Conservation (phyloP, 2,113 vertebrate genomes). For the Myrmecophaga tridactyla region DNA sequence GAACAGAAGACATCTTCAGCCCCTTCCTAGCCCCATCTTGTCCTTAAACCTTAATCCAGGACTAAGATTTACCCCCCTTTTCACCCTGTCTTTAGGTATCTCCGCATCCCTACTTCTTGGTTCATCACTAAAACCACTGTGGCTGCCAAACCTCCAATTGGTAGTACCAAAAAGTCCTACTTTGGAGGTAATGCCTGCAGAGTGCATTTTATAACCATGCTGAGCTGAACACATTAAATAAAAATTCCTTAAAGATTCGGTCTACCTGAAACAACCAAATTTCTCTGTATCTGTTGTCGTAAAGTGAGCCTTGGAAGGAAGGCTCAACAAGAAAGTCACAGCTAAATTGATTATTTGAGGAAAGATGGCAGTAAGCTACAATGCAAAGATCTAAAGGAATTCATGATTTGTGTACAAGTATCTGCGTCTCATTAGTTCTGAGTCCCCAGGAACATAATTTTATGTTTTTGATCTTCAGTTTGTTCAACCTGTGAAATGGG, state of each 20-base stretch:
- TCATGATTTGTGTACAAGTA: not conserved
- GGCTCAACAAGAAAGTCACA: not conserved
- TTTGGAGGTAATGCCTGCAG: not conserved
- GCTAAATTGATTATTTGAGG: not conserved
- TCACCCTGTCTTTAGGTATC: not conserved
- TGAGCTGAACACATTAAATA: not conserved
- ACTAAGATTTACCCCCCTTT: not conserved
- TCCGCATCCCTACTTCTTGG: not conserved
- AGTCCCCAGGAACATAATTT: not conserved
- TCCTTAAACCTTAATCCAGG: not conserved
- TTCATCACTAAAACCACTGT: not conserved
- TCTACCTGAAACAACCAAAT: not conserved
- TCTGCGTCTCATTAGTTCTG: not conserved
- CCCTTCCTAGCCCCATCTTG: not conserved
- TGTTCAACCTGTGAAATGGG: not conserved
- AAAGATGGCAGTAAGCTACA: not conserved
- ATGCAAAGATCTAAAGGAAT: not conserved
- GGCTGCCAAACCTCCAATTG: not conserved
- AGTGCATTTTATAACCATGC: not conserved
- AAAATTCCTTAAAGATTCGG: not conserved
- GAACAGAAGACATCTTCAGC: not conserved
- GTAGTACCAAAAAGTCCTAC: not conserved
- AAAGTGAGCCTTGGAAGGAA: not conserved
- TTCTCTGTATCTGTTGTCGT: not conserved
- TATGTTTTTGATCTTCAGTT: not conserved